Conservation (phyloP, 1,140 invertebrate genomes). For the Penaeus vannamei region DNA sequence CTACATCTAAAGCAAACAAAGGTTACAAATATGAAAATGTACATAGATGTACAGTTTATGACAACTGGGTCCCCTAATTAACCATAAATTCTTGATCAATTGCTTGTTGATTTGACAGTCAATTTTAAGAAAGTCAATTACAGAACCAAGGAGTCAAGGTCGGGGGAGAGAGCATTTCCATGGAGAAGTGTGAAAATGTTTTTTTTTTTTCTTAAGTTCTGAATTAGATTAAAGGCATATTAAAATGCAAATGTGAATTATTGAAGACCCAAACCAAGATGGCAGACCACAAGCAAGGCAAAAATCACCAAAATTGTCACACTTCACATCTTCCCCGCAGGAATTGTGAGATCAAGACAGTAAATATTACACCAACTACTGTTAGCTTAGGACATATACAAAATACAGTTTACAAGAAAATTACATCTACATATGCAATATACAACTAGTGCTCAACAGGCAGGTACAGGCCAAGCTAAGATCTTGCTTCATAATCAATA, state of each 20-base stretch:
- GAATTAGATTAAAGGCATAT: slow-evolving; percentile 37
- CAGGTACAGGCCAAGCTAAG: slow-evolving; percentile 68
- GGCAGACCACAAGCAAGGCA: slow-evolving; percentile 55
- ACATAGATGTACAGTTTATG: slow-evolving; percentile 62
- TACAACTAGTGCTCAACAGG: slow-evolving; percentile 66
- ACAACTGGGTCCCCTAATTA: slow-evolving; percentile 56
- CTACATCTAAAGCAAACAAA: slow-evolving; percentile 62
- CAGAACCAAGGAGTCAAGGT: slow-evolving; percentile 58
- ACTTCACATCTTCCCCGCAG: slow-evolving; percentile 54
- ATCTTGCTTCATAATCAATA: slow-evolving; percentile 68
- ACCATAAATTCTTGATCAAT: slow-evolving; percentile 26
- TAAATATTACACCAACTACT: slow-evolving; percentile 65
- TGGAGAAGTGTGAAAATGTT: slow-evolving; percentile 62
- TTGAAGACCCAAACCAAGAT: slow-evolving; percentile 55
- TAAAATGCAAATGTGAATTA: slow-evolving; percentile 37
- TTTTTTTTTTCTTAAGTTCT: slow-evolving; percentile 34
- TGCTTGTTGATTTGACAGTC: slow-evolving; percentile 35
- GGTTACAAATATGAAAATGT: slow-evolving; percentile 64
- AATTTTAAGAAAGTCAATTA: slow-evolving; percentile 40
- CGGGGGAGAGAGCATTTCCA: slow-evolving; percentile 57
- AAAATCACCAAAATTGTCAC: slow-evolving; percentile 48
- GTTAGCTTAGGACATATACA: slow-evolving; percentile 66
- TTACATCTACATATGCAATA: slow-evolving; percentile 66
- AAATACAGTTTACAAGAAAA: slow-evolving; percentile 67
- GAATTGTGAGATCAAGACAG: slow-evolving; percentile 65